phyloP scores from a whole-genome alignment of 2,888 invertebrate species.

The Acanthosoma haemorrhoidale region DNA sequence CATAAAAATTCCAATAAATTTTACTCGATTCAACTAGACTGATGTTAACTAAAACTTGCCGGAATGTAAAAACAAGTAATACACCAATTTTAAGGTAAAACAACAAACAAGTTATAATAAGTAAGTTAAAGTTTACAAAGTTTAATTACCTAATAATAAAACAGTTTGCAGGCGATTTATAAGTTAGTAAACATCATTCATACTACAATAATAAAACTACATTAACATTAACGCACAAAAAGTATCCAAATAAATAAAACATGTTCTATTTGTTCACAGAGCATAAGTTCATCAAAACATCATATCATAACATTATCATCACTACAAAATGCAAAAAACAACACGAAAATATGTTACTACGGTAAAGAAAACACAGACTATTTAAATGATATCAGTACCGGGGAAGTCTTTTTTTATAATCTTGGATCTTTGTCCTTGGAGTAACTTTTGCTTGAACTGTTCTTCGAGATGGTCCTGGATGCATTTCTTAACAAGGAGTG shows the following conservation, averaged over 20 bases:
- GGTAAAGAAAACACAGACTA: slow-evolving; percentile 1
- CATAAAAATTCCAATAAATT: slow-evolving; percentile 25
- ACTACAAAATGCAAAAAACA: neutral
- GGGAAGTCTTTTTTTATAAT: slow-evolving; percentile 34
- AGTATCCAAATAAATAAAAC: neutral
- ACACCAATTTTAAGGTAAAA: neutral
- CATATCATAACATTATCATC: neutral
- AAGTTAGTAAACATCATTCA: neutral
- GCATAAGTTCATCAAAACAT: neutral
- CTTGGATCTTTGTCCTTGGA: slow-evolving; percentile 39
- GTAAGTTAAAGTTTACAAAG: too few relatives aligned
- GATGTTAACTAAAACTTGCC: neutral
- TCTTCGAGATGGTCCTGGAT: slow-evolving; percentile 40
- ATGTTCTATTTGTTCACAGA: neutral
- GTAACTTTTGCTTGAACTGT: slow-evolving; percentile 40
- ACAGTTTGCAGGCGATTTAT: too few relatives aligned
- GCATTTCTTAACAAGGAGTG: slow-evolving; percentile 34
- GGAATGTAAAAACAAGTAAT: neutral
- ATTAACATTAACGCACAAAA: neutral
- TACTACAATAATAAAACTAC: neutral
- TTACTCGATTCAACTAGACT: neutral
- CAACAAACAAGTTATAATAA: too few relatives aligned
- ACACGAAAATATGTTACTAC: neutral
- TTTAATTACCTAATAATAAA: neutral
- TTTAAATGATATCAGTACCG: slow-evolving; percentile 15